Base-by-base conservation (phyloP, 2,113 vertebrate species). In the Rhabdomys dilectus region DNA sequence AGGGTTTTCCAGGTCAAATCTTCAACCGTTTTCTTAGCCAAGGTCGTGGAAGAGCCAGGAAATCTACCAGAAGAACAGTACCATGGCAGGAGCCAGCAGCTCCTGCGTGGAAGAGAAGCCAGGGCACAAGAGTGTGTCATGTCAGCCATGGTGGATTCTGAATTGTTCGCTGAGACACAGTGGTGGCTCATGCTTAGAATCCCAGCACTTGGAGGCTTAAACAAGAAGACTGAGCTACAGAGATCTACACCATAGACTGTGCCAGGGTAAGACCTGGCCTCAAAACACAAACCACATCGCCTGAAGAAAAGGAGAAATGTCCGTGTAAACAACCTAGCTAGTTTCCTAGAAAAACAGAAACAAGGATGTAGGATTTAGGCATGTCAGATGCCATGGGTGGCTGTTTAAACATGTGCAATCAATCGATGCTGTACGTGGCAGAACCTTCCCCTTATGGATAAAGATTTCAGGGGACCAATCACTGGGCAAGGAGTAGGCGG, bases 1-100 rank as follows among this genome's bases (percentile, higher is more conserved):
- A 97, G 93, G 82, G 87, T 89, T 97, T 96, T 97, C 96, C 94
- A 97, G 94, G 96, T 96, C 96, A 97, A 92, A 97, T 87, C 86
- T 87, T 93, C 95, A 93, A 89, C 81, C 82, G 48, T 89, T 96
- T 87, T 48, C 89, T 97, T 82, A 80, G 88, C 88, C 84, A 93
- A 21, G 84, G 88, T 93, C 91, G 94, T 39, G 75, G 93, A 94
- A 95, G 87, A 94, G 84, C 64, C 48, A 94, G 93, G 93, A 90
- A 92, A 93, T 93, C 80, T 94, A 82, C 91, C 87, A 90, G 93
- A 45, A 90, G 93, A 45, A 42, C 29, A 16, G 19, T 82, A 64
- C 34, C 36, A 56, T 29, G 17, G 75, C n/a, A 72, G 80, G 34
- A 21, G 45, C 56, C 22, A 24, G 51, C 26, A 85, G 29, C 56